phyloP scores from a whole-genome alignment of 2,888 invertebrate species.

The Morpho achilles region DNA sequence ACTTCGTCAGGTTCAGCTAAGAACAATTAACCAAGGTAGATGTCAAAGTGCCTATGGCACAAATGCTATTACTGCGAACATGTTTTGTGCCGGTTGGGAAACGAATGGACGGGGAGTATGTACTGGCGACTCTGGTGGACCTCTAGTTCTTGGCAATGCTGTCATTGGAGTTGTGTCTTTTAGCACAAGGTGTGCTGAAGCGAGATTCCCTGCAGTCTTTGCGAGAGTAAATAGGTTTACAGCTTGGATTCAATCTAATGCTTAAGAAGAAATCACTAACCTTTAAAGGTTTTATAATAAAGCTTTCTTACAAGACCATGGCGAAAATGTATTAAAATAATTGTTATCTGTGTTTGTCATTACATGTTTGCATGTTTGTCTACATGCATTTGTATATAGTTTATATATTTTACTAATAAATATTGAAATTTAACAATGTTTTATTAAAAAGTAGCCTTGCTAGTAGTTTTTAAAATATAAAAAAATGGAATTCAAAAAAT shows the following conservation, averaged over 20 bases:
- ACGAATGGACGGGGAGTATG: neutral
- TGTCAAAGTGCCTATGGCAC: slow-evolving; percentile 4
- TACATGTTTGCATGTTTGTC: too few species aligned
- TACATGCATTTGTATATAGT: too few species aligned
- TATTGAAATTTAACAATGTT: too few species aligned
- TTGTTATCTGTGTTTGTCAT: too few species aligned
- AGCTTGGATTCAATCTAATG: slow-evolving; percentile 15
- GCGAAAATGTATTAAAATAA: too few species aligned
- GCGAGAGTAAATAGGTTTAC: slow-evolving; percentile 6
- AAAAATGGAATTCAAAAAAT: too few species aligned
- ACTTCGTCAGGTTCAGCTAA: slow-evolving; percentile 22
- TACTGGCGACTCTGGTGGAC: slow-evolving; percentile 19
- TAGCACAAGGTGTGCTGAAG: neutral
- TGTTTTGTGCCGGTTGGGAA: slow-evolving; percentile 1
- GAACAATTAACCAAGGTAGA: slow-evolving; percentile 10
- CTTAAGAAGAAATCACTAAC: slow-evolving; percentile 12
- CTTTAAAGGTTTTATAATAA: too few species aligned
- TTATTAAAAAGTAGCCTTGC: too few species aligned
- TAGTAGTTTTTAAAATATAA: too few species aligned
- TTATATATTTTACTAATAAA: too few species aligned
- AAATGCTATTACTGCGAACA: neutral
- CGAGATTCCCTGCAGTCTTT: neutral
- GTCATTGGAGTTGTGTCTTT: slow-evolving; percentile 1
- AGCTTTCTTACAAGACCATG: too few species aligned
- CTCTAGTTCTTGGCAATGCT: slow-evolving; percentile 22